Evolutionary conservation across 2,888 invertebrate species (phyloP), one percentile per base, ranked within the genome.

Genomic region (Hipparchia sbordonii): DNA sequence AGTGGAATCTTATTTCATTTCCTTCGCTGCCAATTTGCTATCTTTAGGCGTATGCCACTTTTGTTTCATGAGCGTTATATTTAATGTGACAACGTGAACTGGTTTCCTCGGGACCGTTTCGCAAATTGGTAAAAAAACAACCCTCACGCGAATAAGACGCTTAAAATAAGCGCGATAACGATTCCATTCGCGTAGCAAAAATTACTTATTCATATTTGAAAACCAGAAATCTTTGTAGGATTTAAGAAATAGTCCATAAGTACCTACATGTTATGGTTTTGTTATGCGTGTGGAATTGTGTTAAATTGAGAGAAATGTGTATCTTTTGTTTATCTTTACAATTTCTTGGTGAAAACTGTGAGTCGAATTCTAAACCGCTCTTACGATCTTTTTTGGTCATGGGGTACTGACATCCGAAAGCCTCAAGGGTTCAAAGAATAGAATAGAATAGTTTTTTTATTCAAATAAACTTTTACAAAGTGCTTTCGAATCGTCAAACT

Each of bases 81-180:
- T 73, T 71, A 73, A 70, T 73, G 73, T 73, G 73, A 73, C 70
- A 71, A 73, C 73, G 71, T 70, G 73, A 73, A 73, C 73, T 65
- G 73, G 67, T 73, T 73, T 71, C 67, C 45, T 48, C 57, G 70
- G 45, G 67, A 71, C 70, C 67, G 62, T 60, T 73, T 73, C 63
- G 56, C 63, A 73, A 73, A 73, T 73, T 73, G 62, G 73, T 63
- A 67, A 63, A 62, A 70, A 70, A 67, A 73, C 56, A 61, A 67
- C 56, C 46, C n/a, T 39, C n/a, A 70, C 23, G n/a, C 61, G 61
- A 73, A 67, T 62, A 62, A 60, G 54, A 13, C 12, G 56, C 70
- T 52, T 73, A 73, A 59, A 1, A 1, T 10, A 5, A 51, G 33
- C 4, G 1, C 0, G 6, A 51, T 62, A 73, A 48, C 56, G 70